Evolutionary conservation across 2,797 vertebrate species (phyloP).

Genomic region (Ataeniobius toweri): DNA sequence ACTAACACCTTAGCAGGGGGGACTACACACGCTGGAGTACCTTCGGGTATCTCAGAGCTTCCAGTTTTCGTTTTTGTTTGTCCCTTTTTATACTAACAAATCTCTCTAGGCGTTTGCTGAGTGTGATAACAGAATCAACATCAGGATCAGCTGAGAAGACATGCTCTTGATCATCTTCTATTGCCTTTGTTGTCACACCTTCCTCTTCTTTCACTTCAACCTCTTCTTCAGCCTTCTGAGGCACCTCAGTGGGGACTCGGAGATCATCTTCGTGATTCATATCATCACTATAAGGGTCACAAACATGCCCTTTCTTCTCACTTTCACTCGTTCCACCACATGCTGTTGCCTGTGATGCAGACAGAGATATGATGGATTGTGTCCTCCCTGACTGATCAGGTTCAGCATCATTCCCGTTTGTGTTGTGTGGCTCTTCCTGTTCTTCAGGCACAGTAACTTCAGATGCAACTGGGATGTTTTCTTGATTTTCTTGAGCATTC

Average conservation of each 20-base stretch:
- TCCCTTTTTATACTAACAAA: neutral
- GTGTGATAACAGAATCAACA: conserved; percentile 20
- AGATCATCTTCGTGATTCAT: neutral
- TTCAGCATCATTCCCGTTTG: neutral
- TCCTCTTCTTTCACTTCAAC: conserved; percentile 11
- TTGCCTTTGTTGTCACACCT: neutral
- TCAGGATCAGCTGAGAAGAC: conserved; percentile 32
- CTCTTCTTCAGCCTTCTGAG: conserved; percentile 1
- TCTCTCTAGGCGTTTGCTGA: conserved; percentile 14
- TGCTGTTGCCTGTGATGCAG: neutral
- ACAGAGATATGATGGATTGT: neutral
- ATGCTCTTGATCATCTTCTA: conserved; percentile 26
- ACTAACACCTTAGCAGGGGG: conserved; percentile 17
- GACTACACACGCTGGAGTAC: conserved; percentile 55
- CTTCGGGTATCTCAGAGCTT: conserved; percentile 58
- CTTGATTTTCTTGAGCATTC: neutral
- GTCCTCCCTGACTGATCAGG: neutral
- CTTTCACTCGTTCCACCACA: neutral
- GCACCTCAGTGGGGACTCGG: neutral
- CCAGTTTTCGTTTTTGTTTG: conserved; percentile 11
- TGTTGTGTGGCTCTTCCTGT: conserved; percentile 2
- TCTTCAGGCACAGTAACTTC: neutral
- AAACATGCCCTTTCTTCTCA: neutral
- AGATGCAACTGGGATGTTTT: neutral
- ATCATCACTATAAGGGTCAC: conserved; percentile 1